Evolutionary conservation across 2,888 invertebrate genomes (phyloP).

Genomic region (Barypeithes pellucidus): DNA sequence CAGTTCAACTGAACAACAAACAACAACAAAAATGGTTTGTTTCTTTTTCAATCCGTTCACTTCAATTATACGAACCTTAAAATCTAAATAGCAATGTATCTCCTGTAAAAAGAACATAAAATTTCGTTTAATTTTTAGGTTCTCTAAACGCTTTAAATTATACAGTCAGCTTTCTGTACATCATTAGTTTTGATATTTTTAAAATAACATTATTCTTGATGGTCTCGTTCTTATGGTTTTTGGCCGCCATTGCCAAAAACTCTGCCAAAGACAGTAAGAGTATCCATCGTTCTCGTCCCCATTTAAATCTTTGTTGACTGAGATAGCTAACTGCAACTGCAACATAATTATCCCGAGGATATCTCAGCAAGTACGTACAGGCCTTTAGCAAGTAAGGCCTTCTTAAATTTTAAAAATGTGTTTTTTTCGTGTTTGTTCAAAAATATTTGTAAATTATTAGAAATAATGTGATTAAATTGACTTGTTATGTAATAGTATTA

Average conservation of each 20-base stretch:
- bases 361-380: slow-evolving; percentile 23
- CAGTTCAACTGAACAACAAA: too few species aligned
- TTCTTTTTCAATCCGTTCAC: too few species aligned
- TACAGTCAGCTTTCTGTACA: background rate
- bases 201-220: slow-evolving; percentile 10
- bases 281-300: background rate
- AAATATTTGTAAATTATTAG: too few species aligned
- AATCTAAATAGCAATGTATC: too few species aligned
- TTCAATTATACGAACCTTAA: too few species aligned
- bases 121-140: slow-evolving; percentile 18
- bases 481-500: background rate
- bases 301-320: background rate
- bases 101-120: background rate
- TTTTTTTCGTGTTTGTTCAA: too few species aligned
- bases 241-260: slow-evolving; percentile 6
- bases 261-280: background rate
- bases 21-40: too few species aligned
- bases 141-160: background rate
- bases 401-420: slow-evolving; percentile 16
- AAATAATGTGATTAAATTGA: too few species aligned
- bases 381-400: slow-evolving; percentile 36
- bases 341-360: slow-evolving; percentile 11
- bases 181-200: slow-evolving; percentile 15
- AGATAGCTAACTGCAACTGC: slow-evolving; percentile 4
- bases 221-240: slow-evolving; percentile 18